phyloP scores from a whole-genome alignment of 2,888 invertebrate species.

The Metopia argyrocephala region DNA sequence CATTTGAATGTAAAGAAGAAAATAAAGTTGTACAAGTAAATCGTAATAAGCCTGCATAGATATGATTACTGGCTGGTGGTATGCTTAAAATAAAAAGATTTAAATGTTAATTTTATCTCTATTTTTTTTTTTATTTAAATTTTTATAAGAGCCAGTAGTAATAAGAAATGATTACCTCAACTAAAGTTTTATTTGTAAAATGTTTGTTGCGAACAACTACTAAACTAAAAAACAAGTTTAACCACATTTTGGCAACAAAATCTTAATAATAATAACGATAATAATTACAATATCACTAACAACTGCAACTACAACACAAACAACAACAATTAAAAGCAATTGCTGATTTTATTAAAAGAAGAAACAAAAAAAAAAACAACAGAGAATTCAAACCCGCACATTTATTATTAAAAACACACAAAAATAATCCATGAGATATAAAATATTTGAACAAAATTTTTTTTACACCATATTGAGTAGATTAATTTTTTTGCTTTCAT shows the following conservation, averaged over 20 bases:
- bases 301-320: not conserved
- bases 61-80: not conserved
- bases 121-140: too few species aligned
- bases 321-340: not conserved
- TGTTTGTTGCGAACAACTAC: not conserved
- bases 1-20: not conserved
- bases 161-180: slow-evolving; percentile 39
- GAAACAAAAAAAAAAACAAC: slow-evolving; percentile 14
- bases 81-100: not conserved
- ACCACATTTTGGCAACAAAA: slow-evolving; percentile 47
- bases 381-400: slow-evolving; percentile 19
- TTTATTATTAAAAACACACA: not conserved
- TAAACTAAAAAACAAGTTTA: slow-evolving; percentile 60
- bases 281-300: slow-evolving; percentile 29
- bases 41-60: not conserved
- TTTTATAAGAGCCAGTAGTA: not conserved
- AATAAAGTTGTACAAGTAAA: not conserved
- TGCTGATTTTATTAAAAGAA: slow-evolving; percentile 39
- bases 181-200: not conserved
- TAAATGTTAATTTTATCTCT: not conserved
- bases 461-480: too few species aligned
- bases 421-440: not conserved
- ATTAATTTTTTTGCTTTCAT: too few species aligned
- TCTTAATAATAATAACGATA: not conserved
- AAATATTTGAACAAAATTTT: too few species aligned